Evolutionary conservation across 2,888 invertebrate species (phyloP), one percentile per base, ranked within the genome.

Genomic region (Neelides folsomi): DNA sequence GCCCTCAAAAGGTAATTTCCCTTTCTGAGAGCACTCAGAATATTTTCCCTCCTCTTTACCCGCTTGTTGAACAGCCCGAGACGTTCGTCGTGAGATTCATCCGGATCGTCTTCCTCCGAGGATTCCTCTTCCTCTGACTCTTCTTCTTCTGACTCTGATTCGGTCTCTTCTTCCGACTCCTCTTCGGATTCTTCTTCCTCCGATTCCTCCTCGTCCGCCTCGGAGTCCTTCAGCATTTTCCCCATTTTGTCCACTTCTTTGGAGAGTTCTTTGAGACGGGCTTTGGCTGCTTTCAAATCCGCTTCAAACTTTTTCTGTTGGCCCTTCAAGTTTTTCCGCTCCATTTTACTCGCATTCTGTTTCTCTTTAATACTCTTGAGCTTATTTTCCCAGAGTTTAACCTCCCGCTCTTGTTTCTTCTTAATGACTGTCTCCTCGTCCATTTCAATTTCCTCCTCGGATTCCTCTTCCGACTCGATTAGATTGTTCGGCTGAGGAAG

Each of bases 191-290:
- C 56, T 13, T 59, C 61, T 10, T 58, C 56, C 15, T 48, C 49
- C 41, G 53, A 57, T 41, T 60, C 59, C 39, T 61, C 60, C 36
- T 56, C 58, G 19, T 56, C 57, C 16, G 53, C 57, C 44, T 59
- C 59, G n/a, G 53, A 59, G 1, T 49, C 84, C 65, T 83, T 86
- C 82, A 89, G 82, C 67, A 87, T 76, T 13, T 82, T 82, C 0
- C 87, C 87, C 87, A 89, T 89, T 72, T 88, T 88, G 67, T 87
- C 86, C 9, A 87, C 87, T 72, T 89, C 88, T 61, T 86, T 86
- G 69, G 88, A 86, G 40, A 89, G 71, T 62, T 79, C 79, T 67
- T 83, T 86, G 71, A 82, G 86, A 71, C 85, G 86, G 66, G 81
- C 81, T 67, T 83, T 85, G 66, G 86, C 88, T 39, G 83, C 82